Evolutionary conservation across 2,797 vertebrate species (phyloP), one percentile per base, ranked within the genome.

Genomic region (Poeciliopsis turneri): DNA sequence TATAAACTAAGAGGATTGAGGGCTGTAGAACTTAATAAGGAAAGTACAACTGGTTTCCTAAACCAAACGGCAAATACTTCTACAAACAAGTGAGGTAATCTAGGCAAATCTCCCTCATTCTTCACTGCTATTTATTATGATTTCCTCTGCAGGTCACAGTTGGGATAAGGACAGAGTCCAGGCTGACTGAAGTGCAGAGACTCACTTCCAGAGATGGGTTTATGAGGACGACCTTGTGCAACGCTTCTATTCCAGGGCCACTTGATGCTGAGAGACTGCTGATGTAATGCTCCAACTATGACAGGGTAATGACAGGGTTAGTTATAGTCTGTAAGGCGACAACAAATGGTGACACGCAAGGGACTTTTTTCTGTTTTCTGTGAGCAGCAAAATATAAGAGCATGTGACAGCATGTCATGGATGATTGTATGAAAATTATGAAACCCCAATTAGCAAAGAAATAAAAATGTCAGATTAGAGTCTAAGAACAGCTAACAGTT

Each of bases 281-380:
- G 91, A 94, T 89, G 91, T 90, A 82, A 90, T 82, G 81, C 75
- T 86, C 89, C 74, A 55, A 88, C 76, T 80, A 88, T 85, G 92
- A 89, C 84, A 81, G 5, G 74, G 69, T 92, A 92, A 93, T 91
- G 85, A 93, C 86, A 93, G 89, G 85, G 81, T 83, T 16, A 13
- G 82, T 79, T 77, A 71, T 74, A 74, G 74, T 82, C 78, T 83
- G 86, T 87, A 78, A 71, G 77, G 82, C 69, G 73, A 81, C 53
- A 41, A 84, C 0, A 23, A 61, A 69, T 0, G 28, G 75, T 75
- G 85, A 86, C 88, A 92, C 59, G 77, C 76, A 11, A 85, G 6
- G 80, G 72, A 78, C 7, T 77, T 77, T 43, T 55, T 78, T 78
- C 36, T 75, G 39, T 51, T 77, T 80, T 41, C 45, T 1, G 59